Percentiles rank a stretch among this genome's conserved stretches.
These are phyloP conservation scores for Neogale vison DNA, from an alignment of 2,113 vertebrate genomes.

Conservation along the genomic window DNA sequence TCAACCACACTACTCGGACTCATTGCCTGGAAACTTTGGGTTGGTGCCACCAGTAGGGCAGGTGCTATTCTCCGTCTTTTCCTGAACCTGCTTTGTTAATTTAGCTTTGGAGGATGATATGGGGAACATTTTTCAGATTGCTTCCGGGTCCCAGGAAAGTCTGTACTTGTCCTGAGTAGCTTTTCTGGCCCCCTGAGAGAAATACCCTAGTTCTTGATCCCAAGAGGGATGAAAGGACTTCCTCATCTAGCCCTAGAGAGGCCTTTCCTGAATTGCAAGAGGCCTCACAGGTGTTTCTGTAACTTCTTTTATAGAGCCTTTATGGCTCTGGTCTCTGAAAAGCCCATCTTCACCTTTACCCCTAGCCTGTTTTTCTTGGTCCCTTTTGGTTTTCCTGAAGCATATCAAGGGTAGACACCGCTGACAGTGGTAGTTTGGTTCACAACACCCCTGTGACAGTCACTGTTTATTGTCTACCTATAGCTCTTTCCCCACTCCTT, in stretches of 20 bases:
- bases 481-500: not conserved
- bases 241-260: not conserved
- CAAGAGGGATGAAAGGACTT: not conserved
- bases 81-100: constrained; percentile 33
- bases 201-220: not conserved
- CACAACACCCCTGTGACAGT: not conserved
- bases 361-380: not conserved
- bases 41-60: constrained; percentile 38
- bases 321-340: not conserved
- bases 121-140: not conserved
- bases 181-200: not conserved
- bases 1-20: constrained; percentile 44
- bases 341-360: not conserved
- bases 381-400: not conserved
- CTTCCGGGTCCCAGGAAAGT: not conserved
- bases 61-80: constrained; percentile 46
- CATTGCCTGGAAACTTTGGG: constrained; percentile 62
- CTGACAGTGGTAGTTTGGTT: not conserved
- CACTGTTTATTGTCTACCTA: not conserved
- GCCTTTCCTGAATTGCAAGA: not conserved
- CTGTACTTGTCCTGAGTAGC: not conserved
- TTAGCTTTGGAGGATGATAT: not conserved
- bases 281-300: not conserved
- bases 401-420: not conserved
- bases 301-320: not conserved